Evolutionary conservation across 1,140 invertebrate genomes (phyloP), one percentile per base, ranked within the genome.

Genomic region (Rhynchophorus ferrugineus): DNA sequence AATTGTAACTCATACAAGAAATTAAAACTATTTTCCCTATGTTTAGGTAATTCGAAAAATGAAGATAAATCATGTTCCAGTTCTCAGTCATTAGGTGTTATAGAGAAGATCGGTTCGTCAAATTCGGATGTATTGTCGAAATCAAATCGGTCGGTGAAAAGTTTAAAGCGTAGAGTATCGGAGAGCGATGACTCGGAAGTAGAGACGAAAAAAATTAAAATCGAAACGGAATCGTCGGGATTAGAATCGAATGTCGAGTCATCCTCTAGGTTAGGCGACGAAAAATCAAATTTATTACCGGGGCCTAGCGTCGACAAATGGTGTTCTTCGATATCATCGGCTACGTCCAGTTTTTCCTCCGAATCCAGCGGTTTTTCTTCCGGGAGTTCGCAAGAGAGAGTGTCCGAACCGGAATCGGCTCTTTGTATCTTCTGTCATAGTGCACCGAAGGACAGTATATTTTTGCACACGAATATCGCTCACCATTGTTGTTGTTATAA

Each of bases 401-500:
- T 37, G 22, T 56, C 38, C 16, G 44, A 29, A 18, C 21, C 36
- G 1, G 41, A 43, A 9, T 21, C 44, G 34, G 74, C 77, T 49
- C 56, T 73, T 60, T 84, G 82, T 63, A 74, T 80, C 16, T 71
- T 78, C 20, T 84, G 82, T 59, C 71, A 73, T 3, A 61, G 67
- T 0, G 73, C 72, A 19, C 79, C 79, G 0, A 82, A 82, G 61
- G 76, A 82, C 48, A 78, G 78, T 3, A 75, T 78, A 9, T 84
- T 84, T 59, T 74, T 81, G 1, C 82, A 85, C 59, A 77, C 78
- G 1, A 73, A 73, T 8, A 76, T 76, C 35, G 75, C 72, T 0
- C 82, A 85, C 56, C 76, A 80, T 22, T 82, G 78, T 61, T 83
- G 80, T 55, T 85, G 82, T 64, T 85, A 83, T 60, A 75, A 73